These are phyloP conservation scores for Sphenopsis melanotis DNA, from an alignment of 2,797 vertebrate genomes.

Conservation along the genomic window DNA sequence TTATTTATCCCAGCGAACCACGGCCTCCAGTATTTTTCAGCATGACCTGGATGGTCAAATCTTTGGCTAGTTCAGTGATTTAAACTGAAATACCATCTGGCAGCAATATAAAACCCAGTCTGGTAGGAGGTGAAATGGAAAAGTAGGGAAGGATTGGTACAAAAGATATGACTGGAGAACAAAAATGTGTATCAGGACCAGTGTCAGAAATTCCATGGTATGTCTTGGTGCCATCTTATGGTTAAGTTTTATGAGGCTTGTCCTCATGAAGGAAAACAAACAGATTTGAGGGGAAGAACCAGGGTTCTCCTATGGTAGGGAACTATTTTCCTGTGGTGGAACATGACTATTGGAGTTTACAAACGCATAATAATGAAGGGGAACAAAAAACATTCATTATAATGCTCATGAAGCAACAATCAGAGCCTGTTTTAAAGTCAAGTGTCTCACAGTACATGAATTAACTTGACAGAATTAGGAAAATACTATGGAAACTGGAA, in stretches of 20 bases:
- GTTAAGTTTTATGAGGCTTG: background rate
- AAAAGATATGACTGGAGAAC: background rate
- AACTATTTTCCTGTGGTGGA: background rate
- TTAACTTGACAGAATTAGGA: slow-evolving; percentile 56
- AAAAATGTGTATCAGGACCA: background rate
- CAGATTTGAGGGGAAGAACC: background rate
- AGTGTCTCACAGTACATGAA: slow-evolving; percentile 22
- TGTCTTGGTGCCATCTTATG: background rate
- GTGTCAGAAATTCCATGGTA: background rate
- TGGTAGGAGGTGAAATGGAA: background rate
- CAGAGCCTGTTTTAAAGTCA: slow-evolving; percentile 15
- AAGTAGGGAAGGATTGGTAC: background rate
- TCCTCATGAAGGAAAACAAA: background rate
- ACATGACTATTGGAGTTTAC: background rate
- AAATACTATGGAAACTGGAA: slow-evolving; percentile 42
- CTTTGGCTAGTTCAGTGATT: background rate
- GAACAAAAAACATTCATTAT: background rate
- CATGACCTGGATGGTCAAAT: background rate
- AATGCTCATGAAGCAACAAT: slow-evolving; percentile 5
- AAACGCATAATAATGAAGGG: background rate
- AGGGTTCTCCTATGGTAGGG: background rate
- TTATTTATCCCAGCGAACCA: background rate
- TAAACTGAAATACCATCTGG: background rate
- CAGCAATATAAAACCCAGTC: background rate
- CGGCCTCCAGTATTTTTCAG: background rate